Evolutionary conservation across 2,113 vertebrate genomes (phyloP), one percentile per base, ranked within the genome.

Genomic region (Syrmaticus mikado): DNA sequence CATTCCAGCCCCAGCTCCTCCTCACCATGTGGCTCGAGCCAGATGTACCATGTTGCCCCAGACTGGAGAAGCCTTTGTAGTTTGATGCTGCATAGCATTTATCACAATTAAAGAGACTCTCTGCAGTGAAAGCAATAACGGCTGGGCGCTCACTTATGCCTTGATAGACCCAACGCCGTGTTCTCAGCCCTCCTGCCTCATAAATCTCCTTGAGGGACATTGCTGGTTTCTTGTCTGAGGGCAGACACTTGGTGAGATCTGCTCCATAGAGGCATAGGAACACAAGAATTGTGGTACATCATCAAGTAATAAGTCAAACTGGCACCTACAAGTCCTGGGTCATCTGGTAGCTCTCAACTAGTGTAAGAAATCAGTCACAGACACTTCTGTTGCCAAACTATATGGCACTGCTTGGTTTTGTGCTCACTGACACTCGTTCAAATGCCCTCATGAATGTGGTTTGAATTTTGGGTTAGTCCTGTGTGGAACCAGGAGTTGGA

Each of bases 11-110:
- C 72, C 4, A 2, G 64, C 45, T 64, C 65, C 79, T 81, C 72
- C 93, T 88, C 1, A 0, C 82, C 85, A 81, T 73, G 96, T 83
- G 96, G 64, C 67, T 64, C 72, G 61, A 72, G 71, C 34, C 3
- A 0, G 3, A 7, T 1, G 20, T 28, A 1, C 17, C 8, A 2
- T 1, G 0, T 60, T 24, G 43, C 65, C 80, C 87, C 75, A 30
- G 45, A 8, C 36, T 0, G 11, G 7, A 70, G 41, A 53, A 73
- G 9, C 55, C 87, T 95, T 94, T 96, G 96, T 91, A 94, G 75
- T 95, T 58, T 0, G 3, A 82, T 64, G 65, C 83, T 66, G 4
- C 22, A 0, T 21, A 0, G 17, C 3, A 3, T 95, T 94, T 81
- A 13, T 83, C 72, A 5, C 57, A 6, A 1, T 25, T 14, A n/a